Evolutionary conservation across 2,113 vertebrate genomes (phyloP).

Genomic region (Leucosticte australis): DNA sequence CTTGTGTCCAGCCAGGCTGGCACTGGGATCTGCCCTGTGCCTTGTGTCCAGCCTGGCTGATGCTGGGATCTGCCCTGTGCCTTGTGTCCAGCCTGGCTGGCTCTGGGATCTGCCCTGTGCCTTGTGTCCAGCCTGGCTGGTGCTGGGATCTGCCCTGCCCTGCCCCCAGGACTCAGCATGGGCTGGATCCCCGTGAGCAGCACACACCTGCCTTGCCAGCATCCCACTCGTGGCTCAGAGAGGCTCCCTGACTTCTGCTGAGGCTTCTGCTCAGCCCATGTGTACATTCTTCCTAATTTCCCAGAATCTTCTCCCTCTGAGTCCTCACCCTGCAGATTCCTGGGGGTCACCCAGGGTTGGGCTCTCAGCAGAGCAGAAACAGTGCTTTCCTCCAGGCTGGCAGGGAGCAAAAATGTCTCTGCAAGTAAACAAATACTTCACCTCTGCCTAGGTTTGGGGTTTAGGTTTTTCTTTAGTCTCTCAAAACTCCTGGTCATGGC

Average conservation of each 20-base stretch:
- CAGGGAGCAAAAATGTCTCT: neutral
- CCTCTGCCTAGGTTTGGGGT: neutral
- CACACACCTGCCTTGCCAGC: accelerated
- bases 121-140: neutral
- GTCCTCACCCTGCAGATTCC: neutral
- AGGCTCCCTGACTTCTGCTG: neutral
- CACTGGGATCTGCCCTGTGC: neutral
- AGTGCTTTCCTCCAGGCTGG: neutral
- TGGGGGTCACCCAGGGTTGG: neutral
- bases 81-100: no score
- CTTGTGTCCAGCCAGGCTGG: accelerated
- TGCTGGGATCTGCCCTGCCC: neutral
- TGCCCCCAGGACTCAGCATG: accelerated
- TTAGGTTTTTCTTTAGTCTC: neutral
- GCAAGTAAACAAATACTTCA: neutral
- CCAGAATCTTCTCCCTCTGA: accelerated
- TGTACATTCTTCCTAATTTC: neutral
- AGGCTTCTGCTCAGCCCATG: neutral
- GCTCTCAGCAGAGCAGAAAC: neutral
- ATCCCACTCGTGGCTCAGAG: neutral
- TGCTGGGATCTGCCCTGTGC: no score
- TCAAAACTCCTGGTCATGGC: neutral
- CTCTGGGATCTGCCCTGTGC: neutral
- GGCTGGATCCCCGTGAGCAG: neutral
- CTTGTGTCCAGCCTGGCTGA: neutral